Base-by-base conservation (phyloP, 2,113 vertebrate species). In the Paradoxurus hermaphroditus region DNA sequence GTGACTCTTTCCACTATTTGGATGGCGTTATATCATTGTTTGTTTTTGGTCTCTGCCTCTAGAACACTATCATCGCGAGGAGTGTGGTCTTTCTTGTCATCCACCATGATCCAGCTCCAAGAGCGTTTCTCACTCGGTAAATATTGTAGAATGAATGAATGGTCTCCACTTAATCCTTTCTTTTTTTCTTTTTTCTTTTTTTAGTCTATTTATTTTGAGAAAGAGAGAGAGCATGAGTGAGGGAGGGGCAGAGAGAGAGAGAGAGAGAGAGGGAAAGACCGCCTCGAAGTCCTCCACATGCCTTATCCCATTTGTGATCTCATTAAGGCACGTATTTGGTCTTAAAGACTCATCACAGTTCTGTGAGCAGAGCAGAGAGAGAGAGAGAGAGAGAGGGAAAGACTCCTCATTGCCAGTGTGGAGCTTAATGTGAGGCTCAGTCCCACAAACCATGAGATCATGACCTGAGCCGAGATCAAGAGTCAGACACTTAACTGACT, bases 1-100 rank as follows among this genome's bases (percentile, higher is more conserved):
- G n/a, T 29, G 46, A 25, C 34, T 70, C 65, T 39, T 44, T 21
- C 79, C 51, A 7, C 18, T 16, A 13, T 29, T 59, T 49, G 14
- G 63, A 49, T 93, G 67, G 29, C 5, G 4, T 39, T 90, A 7
- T 31, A 7, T 83, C 7, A 11, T 36, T 86, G 19, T 73, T 90
- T 82, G 62, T 63, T 73, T 96, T 96, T 46, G 79, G 59, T 77
- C 79, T 94, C 85, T 88, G 56, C 13, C 68, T 81, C 63, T 41
- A 83, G 65, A 90, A 91, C 3, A 41, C 12, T 59, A 56, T 23
- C 53, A 67, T n/a, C 44, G 82, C 1, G 23, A 91, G 1, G 27
- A n/a, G 56, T 89, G 36, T n/a, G 29, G 11, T 89, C 46, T 85
- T 79, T 94, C 86, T 65, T 72, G 31, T 72, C n/a, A 46, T 29